Evolutionary conservation across 1,140 invertebrate species (phyloP).

Genomic region (Medauroidea extradentata): DNA sequence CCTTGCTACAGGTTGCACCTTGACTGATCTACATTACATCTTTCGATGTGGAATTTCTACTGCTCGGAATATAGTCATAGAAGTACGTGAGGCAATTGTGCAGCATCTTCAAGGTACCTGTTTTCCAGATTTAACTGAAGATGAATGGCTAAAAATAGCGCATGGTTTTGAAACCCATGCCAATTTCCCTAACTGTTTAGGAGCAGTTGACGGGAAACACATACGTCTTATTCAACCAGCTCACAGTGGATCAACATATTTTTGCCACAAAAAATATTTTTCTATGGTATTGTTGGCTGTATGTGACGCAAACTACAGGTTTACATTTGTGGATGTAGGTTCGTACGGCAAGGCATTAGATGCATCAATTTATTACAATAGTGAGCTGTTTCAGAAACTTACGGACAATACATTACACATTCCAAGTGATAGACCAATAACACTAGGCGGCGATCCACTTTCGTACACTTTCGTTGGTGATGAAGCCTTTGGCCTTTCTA

Average conservation of each 20-base stretch:
- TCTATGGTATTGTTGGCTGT: conserved; percentile 32
- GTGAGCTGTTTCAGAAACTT: background rate
- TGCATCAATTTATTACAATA: conserved; percentile 19
- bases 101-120: background rate
- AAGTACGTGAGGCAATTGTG: background rate
- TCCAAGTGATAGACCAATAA: background rate
- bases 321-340: conserved; percentile 30
- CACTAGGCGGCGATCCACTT: background rate
- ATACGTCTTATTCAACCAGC: conserved; percentile 25
- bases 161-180: conserved; percentile 1
- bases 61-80: background rate
- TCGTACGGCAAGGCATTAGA: conserved; percentile 26
- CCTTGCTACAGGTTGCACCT: background rate
- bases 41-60: background rate
- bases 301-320: conserved; percentile 31
- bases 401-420: background rate
- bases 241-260: conserved; percentile 26
- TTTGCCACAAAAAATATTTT: conserved; percentile 36
- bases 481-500: conserved; percentile 42
- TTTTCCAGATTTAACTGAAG: background rate
- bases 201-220: conserved; percentile 25
- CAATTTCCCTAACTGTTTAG: conserved; percentile 32
- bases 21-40: background rate
- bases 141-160: background rate
- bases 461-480: conserved; percentile 25